Conservation (phyloP, 37 sponge, comb jelly and placozoan genomes). For the Tethya wilhelma region DNA sequence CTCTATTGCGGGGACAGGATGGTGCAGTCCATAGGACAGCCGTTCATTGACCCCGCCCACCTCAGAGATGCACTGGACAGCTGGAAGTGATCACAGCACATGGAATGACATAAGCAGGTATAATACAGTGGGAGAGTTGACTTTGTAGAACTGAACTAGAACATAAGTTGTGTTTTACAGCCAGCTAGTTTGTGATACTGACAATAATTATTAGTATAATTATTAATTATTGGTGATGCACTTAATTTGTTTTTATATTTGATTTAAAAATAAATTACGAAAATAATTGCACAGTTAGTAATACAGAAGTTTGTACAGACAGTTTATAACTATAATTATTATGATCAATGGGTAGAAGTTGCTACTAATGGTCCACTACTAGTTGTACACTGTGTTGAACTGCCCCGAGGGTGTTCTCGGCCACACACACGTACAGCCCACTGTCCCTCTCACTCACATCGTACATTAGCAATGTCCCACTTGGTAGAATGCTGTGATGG, state of each 20-base stretch:
- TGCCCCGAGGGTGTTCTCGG: not conserved
- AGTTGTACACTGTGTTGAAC: not conserved
- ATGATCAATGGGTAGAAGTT: not conserved
- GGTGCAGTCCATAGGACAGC: conserved; percentile 61
- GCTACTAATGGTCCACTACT: not conserved
- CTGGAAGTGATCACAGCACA: too few species aligned
- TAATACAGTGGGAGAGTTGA: too few species aligned
- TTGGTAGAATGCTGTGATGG: conserved; percentile 1
- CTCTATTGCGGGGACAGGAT: conserved; percentile 88
- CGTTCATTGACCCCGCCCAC: conserved; percentile 5
- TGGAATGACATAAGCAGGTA: too few species aligned
- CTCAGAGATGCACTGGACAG: not conserved
- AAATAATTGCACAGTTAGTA: too few species aligned
- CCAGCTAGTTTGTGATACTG: too few species aligned
- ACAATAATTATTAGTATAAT: too few species aligned
- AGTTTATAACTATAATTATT: not conserved
- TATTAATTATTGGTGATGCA: too few species aligned
- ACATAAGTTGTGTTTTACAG: too few species aligned
- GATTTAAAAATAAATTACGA: too few species aligned
- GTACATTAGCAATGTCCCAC: conserved; percentile 34
- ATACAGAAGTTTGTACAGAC: too few species aligned
- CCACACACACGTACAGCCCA: conserved; percentile 10
- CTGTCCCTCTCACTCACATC: not conserved
- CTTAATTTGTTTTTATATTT: too few species aligned
- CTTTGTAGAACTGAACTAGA: too few species aligned